Percentiles rank a stretch among this genome's conserved stretches.
phyloP scores from a whole-genome alignment of 2,113 vertebrate genomes.

The Stegastes partitus region DNA sequence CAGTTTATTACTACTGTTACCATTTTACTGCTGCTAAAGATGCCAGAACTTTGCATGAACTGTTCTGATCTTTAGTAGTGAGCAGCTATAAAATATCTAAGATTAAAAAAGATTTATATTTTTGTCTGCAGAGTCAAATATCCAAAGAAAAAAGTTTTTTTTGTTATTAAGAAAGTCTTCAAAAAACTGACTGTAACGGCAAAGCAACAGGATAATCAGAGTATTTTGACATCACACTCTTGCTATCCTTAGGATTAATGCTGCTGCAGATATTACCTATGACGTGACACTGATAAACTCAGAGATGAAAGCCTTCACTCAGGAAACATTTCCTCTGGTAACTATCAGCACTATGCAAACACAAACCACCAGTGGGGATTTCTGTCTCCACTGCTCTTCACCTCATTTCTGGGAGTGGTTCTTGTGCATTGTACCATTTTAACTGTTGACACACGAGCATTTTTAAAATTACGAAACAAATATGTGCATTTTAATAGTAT shows the following conservation, averaged over 20 bases:
- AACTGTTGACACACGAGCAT: neutral
- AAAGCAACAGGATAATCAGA: neutral
- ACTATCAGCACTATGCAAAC: neutral
- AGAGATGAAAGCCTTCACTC: neutral
- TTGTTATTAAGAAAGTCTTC: neutral
- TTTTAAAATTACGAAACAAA: neutral
- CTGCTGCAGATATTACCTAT: neutral
- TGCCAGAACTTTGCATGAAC: neutral
- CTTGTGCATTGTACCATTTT: no score
- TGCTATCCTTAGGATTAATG: slow-evolving; percentile 8
- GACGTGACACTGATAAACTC: neutral
- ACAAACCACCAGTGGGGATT: no score
- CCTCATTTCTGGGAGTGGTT: neutral
- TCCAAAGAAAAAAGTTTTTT: neutral
- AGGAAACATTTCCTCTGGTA: neutral
- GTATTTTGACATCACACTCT: neutral
- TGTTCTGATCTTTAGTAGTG: neutral
- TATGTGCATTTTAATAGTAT: no score
- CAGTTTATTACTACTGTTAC: no score
- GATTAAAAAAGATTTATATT: neutral
- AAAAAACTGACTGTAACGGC: neutral
- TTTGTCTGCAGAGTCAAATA: neutral
- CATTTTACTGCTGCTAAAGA: neutral
- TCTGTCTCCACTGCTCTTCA: neutral
- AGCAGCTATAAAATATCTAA: neutral